A percentile compares a stretch with the other conserved stretches of the same genome.
Conservation (phyloP, 2,113 vertebrate genomes). For the Phrynosoma platyrhinos region DNA sequence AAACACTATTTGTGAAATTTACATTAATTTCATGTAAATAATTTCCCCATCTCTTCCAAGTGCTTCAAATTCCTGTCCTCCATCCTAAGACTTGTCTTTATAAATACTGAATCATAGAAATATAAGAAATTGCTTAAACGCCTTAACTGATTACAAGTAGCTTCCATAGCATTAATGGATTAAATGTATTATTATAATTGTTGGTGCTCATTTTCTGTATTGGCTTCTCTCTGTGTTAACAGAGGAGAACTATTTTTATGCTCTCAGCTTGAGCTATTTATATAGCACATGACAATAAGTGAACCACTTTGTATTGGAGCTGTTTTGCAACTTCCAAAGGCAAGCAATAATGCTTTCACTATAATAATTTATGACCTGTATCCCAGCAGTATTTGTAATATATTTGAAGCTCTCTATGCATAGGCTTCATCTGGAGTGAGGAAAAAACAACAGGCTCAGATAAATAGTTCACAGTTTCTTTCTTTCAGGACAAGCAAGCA, state of each 20-base stretch:
- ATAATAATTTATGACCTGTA: not conserved
- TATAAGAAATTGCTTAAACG: constrained; percentile 25
- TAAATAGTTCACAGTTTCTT: not conserved
- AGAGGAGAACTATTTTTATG: constrained; percentile 9
- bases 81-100: constrained; percentile 2
- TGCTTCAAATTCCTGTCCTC: constrained; percentile 1
- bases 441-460: not conserved
- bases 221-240: constrained; percentile 32
- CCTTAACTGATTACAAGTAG: constrained; percentile 36
- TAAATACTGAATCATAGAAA: constrained; percentile 8
- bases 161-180: constrained; percentile 55
- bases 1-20: not conserved
- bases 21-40: not conserved
- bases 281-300: not conserved
- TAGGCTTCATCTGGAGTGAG: not conserved
- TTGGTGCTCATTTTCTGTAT: constrained; percentile 37
- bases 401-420: not conserved
- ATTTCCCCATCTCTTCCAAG: not conserved
- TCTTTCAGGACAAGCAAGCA: not conserved
- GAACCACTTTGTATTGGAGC: not conserved
- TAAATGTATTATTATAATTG: constrained; percentile 49
- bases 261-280: constrained; percentile 20
- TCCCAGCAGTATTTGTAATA: not conserved
- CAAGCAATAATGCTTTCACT: not conserved
- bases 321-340: constrained; percentile 22